Evolutionary conservation across 2,888 invertebrate species (phyloP), one percentile per base, ranked within the genome.

Genomic region (Epinotia nisella): DNA sequence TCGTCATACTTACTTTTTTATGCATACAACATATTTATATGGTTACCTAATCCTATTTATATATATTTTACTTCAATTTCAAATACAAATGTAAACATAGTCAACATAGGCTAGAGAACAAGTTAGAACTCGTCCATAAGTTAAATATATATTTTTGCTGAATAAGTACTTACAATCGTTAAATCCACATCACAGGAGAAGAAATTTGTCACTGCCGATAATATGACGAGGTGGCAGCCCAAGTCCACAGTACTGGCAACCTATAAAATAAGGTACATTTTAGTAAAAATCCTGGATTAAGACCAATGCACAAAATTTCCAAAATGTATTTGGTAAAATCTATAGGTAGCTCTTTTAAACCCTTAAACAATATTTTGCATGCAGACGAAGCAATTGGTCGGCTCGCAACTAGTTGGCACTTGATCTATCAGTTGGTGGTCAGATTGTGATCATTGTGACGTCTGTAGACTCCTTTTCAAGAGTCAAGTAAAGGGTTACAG

Each of bases 151-250:
- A 1, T 49, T n/a, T 49, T 45, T 4, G 15, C 45, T 15, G 15
- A 13, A 49, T 49, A 15, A 45, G 15, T 15, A 89, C 89, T 87
- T 72, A 90, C 90, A 35, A 78, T 82, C 0, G 83, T 81, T 58
- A 79, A 78, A 74, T 82, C 82, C 21, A 86, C 81, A 61, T 91
- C 91, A 64, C 91, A 91, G 67, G 90, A 88, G 78, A 91, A 90
- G 1, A 90, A 90, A 45, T 83, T 81, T 9, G 91, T 85, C 11
- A 86, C 79, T 71, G 88, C 81, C 10, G 84, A 85, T 0, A 90
- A 84, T 0, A 87, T 83, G 66, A 87, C 73, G 21, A 91, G 69
- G 71, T 90, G 90, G 70, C 81, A 84, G 24, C 80, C 79, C 24
- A 91, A 85, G 71, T 91, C 89, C 49, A 87, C 80, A 2, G 88